A percentile compares a stretch with the other conserved stretches of the same genome.
Evolutionary conservation across 2,888 invertebrate species (phyloP).

Genomic region (Coenonympha arcania): DNA sequence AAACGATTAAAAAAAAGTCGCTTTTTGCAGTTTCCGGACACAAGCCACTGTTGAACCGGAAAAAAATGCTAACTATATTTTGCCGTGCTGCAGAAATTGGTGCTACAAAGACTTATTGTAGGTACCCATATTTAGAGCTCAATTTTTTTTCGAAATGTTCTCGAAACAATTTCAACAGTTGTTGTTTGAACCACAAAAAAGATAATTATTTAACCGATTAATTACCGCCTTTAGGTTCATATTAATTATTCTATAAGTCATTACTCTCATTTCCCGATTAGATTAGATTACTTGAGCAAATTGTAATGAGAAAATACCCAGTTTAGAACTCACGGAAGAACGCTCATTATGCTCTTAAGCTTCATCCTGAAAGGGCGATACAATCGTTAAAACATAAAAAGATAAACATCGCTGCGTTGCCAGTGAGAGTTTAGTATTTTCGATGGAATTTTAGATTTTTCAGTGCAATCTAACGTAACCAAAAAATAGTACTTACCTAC

Average conservation of each 20-base stretch:
- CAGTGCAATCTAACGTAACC: too few relatives aligned
- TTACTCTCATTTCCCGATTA: too few relatives aligned
- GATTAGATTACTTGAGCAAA: too few relatives aligned
- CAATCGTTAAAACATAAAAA: not conserved
- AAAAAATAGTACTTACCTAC: too few relatives aligned
- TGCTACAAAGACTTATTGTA: not conserved
- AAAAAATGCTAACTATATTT: constrained; percentile 6
- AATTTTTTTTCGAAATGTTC: too few relatives aligned
- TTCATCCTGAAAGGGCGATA: not conserved
- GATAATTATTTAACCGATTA: too few relatives aligned
- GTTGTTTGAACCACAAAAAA: too few relatives aligned
- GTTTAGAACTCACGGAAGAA: not conserved
- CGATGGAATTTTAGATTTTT: too few relatives aligned
- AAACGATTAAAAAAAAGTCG: constrained; percentile 37
- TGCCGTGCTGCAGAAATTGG: not conserved
- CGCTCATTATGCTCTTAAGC: not conserved
- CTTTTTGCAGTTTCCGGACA: not conserved
- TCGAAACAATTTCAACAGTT: too few relatives aligned
- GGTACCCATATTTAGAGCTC: not conserved
- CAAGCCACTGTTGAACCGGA: constrained; percentile 5
- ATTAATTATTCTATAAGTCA: too few relatives aligned
- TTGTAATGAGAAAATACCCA: too few relatives aligned
- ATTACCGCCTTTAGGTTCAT: too few relatives aligned
- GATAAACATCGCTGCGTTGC: not conserved
- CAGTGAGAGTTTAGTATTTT: not conserved